Evolutionary conservation across 2,113 vertebrate species (phyloP).

Genomic region (Crocuta crocuta): DNA sequence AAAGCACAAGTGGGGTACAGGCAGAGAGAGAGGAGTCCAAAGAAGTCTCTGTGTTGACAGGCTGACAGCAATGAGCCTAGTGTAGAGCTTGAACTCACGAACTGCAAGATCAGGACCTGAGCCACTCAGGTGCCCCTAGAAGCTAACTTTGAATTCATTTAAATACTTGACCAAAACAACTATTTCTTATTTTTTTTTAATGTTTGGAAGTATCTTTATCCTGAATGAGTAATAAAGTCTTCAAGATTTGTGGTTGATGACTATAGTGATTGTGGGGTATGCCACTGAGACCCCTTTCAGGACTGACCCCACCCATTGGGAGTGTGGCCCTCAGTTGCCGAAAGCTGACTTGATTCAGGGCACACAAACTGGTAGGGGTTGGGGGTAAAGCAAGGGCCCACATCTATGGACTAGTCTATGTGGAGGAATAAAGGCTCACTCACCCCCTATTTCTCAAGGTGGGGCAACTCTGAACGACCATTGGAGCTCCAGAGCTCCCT

Average conservation of each 20-base stretch:
- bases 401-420: background rate
- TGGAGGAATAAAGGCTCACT: background rate
- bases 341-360: background rate
- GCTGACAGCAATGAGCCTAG: no score
- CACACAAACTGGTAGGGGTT: background rate
- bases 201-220: background rate
- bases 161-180: background rate
- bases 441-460: accelerated
- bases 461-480: background rate
- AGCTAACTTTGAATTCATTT: constrained; percentile 24
- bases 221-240: background rate
- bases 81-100: no score
- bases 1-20: no score
- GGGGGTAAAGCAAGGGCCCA: no score
- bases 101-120: no score
- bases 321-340: background rate
- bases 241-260: background rate
- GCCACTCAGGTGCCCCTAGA: background rate
- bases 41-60: no score
- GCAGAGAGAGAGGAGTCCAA: no score
- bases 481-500: background rate
- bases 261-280: no score
- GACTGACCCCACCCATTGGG: background rate
- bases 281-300: background rate
- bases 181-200: background rate